Base-by-base conservation (phyloP, 1,140 invertebrate genomes). In the Nebria ingens region DNA sequence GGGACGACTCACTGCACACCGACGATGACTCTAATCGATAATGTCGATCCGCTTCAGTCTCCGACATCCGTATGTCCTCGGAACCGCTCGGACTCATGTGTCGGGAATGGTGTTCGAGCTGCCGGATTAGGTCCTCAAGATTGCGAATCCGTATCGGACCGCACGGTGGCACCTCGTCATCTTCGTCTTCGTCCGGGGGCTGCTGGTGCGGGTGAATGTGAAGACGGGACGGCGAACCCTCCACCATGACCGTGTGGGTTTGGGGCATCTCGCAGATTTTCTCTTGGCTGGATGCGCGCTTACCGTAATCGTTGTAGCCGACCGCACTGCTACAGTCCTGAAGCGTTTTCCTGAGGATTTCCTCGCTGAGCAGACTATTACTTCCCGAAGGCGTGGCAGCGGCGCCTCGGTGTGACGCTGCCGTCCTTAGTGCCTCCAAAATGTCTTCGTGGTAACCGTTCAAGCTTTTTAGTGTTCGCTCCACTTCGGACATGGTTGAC, bases 401-500 rank as follows among this genome's bases (percentile, higher is more conserved):
- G 4, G 76, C 73, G 45, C 82, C 80, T 3, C 84, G 78, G 62
- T 89, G 86, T 1, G 76, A 79, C 13, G 87, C 87, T 1, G 89
- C 90, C 56, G 82, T 87, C 45, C 89, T 81, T 60, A 96, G 67
- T 9, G 89, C 90, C 66, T 92, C 89, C 49, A 96, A 76, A 61
- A 96, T 89, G 62, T 93, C 89, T 62, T 93, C 91, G 65, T 93
- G 91, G 69, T 95, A 96, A 2, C 91, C 91, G 73, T 93, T 93
- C 4, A 95, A 73, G 6, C 68, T 90, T 73, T 91, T 90, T 9
- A 93, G 73, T 1, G 83, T 90, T 34, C 86, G 71, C 65, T 93
- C 88, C 62, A 93, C 87, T 63, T 92, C 84, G 1, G 82, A 80
- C 38, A 84, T 79, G 3, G 80, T 75, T 0, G 78, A 79, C 1